Conservation (phyloP, 2,797 vertebrate genomes). For the Poecilia picta region DNA sequence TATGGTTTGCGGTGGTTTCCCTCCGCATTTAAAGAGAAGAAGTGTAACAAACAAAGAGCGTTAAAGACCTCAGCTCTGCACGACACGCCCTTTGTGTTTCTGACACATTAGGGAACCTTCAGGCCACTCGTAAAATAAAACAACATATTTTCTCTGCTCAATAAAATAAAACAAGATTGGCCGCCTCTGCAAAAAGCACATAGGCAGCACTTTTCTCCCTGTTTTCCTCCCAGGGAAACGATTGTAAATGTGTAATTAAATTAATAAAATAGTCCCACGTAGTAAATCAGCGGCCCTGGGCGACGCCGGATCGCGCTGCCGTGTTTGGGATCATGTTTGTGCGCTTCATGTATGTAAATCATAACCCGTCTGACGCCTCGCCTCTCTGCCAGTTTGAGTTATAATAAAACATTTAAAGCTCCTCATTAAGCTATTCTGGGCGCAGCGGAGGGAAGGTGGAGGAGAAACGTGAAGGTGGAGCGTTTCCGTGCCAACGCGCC, state of each 20-base stretch:
- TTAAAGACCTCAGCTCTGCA: conserved; percentile 40
- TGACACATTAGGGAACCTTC: conserved; percentile 77
- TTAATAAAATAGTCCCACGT: conserved; percentile 77
- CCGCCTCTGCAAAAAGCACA: conserved; percentile 73
- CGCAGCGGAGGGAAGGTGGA: conserved; percentile 41
- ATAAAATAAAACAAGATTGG: conserved; percentile 73
- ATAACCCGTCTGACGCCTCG: no score
- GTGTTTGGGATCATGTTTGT: conserved; percentile 31
- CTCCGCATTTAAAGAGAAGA: conserved; percentile 44
- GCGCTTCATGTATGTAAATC: conserved; percentile 33
- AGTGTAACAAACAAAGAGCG: conserved; percentile 53
- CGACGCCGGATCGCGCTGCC: conserved; percentile 53
- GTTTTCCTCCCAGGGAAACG: conserved; percentile 69
- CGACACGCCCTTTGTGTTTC: conserved; percentile 71
- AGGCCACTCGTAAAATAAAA: conserved; percentile 77
- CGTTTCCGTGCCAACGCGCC: conserved; percentile 69
- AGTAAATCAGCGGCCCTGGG: conserved; percentile 71
- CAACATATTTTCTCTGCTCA: conserved; percentile 73
- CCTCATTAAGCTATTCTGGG: conserved; percentile 82
- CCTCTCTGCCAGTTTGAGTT: conserved; percentile 64
- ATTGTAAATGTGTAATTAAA: conserved; percentile 82
- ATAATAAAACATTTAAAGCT: conserved; percentile 77
- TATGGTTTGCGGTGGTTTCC: conserved; percentile 54
- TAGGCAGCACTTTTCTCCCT: conserved; percentile 76
- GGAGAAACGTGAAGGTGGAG: conserved; percentile 53